These are phyloP conservation scores for Drosophila paulistorum DNA, from an alignment of 1,140 invertebrate genomes.

Conservation along the genomic window DNA sequence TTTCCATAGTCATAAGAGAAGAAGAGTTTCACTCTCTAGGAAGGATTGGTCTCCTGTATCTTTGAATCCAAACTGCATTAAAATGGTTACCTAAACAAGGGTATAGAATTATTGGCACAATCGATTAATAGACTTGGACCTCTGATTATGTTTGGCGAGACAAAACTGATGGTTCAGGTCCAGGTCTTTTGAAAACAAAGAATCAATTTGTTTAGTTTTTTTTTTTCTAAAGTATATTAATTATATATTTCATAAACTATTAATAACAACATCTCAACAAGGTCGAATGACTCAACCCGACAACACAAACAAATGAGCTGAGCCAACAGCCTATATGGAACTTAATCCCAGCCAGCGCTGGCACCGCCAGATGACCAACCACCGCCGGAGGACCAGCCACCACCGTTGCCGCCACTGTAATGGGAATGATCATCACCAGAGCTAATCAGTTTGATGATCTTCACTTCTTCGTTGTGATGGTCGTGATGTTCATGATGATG, in stretches of 20 bases:
- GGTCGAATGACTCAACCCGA: constrained; percentile 18
- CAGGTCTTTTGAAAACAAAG: not conserved
- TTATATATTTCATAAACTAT: constrained; percentile 9
- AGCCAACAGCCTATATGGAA: not conserved
- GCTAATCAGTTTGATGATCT: constrained; percentile 52
- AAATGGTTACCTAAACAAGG: not conserved
- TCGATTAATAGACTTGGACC: not conserved
- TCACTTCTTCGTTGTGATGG: constrained; percentile 19
- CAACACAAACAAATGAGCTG: constrained; percentile 8
- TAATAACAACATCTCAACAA: constrained; percentile 19
- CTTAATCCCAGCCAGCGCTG: constrained; percentile 17
- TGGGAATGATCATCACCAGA: constrained; percentile 15
- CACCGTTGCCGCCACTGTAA: constrained; percentile 16
- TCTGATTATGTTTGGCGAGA: not conserved
- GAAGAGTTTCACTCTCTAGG: no score
- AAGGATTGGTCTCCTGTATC: no score
- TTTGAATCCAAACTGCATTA: not conserved
- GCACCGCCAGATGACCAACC: constrained; percentile 1
- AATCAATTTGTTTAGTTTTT: not conserved
- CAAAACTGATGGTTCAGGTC: not conserved
- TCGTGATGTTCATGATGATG: constrained; percentile 8
- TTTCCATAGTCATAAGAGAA: no score
- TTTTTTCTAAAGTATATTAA: constrained; percentile 5
- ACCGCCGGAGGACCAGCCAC: constrained; percentile 17
- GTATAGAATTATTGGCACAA: not conserved